A percentile compares a stretch with the other conserved stretches of the same genome.
These are phyloP conservation scores for Muraenolepis orangiensis DNA, from an alignment of 2,797 vertebrate genomes.

Conservation along the genomic window DNA sequence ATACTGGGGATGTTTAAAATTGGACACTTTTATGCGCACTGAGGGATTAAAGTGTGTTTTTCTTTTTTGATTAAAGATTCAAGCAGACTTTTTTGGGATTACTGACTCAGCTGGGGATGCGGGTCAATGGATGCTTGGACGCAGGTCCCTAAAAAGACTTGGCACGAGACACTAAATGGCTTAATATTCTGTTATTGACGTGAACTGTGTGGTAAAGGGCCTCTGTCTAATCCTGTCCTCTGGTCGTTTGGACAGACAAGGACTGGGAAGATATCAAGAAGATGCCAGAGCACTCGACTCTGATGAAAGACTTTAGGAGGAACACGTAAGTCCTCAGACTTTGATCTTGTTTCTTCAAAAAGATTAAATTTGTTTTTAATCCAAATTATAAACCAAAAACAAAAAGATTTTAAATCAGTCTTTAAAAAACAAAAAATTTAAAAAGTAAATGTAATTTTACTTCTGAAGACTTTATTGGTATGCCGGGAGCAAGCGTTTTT, in stretches of 20 bases:
- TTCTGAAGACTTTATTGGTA: background rate
- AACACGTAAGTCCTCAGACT: constrained; percentile 88
- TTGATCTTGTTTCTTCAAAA: constrained; percentile 29
- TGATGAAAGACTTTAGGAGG: constrained; percentile 99
- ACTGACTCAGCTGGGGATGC: background rate
- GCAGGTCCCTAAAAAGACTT: constrained; percentile 15
- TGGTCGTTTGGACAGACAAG: constrained; percentile 85
- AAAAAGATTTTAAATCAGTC: no score
- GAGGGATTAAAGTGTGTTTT: background rate
- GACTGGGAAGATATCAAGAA: constrained; percentile 99
- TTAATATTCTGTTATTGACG: constrained; percentile 37
- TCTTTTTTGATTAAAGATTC: background rate
- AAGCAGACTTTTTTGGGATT: background rate
- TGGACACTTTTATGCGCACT: background rate
- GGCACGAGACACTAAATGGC: constrained; percentile 23
- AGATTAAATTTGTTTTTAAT: constrained; percentile 15
- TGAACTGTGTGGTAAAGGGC: constrained; percentile 20
- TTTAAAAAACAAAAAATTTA: no score
- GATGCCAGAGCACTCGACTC: constrained; percentile 99
- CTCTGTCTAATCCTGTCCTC: constrained; percentile 41
- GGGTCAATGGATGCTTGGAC: background rate
- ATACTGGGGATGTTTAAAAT: background rate
- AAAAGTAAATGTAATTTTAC: background rate
- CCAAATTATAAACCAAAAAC: no score
- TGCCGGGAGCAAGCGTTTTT: background rate